Evolutionary conservation across 2,113 vertebrate species (phyloP), one percentile per base, ranked within the genome.

Genomic region (Cepphus grylle): DNA sequence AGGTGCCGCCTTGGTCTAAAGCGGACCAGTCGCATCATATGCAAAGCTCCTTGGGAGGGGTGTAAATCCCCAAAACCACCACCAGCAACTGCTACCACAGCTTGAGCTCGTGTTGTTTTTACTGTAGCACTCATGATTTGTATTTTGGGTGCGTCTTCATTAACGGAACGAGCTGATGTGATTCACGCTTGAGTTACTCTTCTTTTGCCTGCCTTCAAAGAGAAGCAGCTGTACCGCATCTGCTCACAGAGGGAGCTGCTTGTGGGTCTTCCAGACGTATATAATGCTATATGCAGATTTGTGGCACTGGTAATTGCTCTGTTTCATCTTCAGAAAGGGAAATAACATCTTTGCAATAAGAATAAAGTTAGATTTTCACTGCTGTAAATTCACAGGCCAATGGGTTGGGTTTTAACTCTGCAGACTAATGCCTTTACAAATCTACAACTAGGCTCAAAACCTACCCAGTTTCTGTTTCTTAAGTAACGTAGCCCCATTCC

Each of bases 401-500:
- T 53, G 58, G 30, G 42, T n/a, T 40, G 36, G 7, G 2, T 56
- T 90, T 56, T 62, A 82, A 53, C 30, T 73, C n/a, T 56, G 66
- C 47, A 27, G 27, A 30, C 15, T 32, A 40, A 45, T 14, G 16
- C 34, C 21, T 52, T 58, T 45, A 42, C 25, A 56, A 25, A 40
- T 72, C 62, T 52, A 78, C n/a, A 82, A 2, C n/a, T 27, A 40
- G 26, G 26, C 30, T 90, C 55, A 42, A 40, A 72, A 58, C 25
- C 42, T 26, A 23, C 26, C 7, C 19, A 38, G 30, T 22, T 82
- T 73, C 32, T 53, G 2, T 74, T 45, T 67, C 19, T 29, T 12
- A 36, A 36, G 16, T 25, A 12, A 17, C 4, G 0, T 1, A 49
- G 11, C n/a, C 29, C 73, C 8, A 0, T 63, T 79, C 30, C 36